These are phyloP conservation scores for Psix sp. DNA, from an alignment of 1,140 invertebrate genomes.

Conservation along the genomic window DNA sequence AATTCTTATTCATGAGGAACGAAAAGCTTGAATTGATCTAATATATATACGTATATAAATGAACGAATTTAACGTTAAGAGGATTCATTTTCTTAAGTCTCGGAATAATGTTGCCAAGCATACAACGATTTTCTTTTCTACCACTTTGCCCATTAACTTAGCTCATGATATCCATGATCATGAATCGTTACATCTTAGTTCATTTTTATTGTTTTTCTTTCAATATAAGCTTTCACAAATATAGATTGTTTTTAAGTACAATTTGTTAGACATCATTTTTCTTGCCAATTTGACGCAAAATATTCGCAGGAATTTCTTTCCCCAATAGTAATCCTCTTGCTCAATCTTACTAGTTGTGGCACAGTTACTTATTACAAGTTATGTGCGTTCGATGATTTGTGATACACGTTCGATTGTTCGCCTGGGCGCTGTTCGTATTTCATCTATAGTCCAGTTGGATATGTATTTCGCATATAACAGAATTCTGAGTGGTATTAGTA, in stretches of 20 bases:
- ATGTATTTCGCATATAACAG: constrained; percentile 39
- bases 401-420: constrained; percentile 27
- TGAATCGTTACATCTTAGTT: too few species aligned
- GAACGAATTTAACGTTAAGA: constrained; percentile 38
- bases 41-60: constrained; percentile 42
- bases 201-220: too few species aligned
- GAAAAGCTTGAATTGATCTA: constrained; percentile 25
- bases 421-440: constrained; percentile 44
- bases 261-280: too few species aligned
- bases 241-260: too few species aligned
- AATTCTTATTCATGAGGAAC: constrained; percentile 39
- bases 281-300: too few species aligned
- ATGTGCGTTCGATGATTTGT: constrained; percentile 35
- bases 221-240: too few species aligned
- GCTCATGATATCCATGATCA: too few species aligned
- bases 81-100: constrained; percentile 51
- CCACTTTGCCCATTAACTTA: constrained; percentile 4
- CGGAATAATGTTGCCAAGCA: constrained; percentile 26
- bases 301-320: too few species aligned
- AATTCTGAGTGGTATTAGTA: constrained; percentile 36
- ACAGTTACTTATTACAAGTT: constrained; percentile 30
- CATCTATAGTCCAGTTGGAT: constrained; percentile 49
- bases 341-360: constrained; percentile 27
- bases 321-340: constrained; percentile 16
- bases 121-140: constrained; percentile 30